Conservation (phyloP, 2,888 invertebrate genomes). For the Conomelus anceps region DNA sequence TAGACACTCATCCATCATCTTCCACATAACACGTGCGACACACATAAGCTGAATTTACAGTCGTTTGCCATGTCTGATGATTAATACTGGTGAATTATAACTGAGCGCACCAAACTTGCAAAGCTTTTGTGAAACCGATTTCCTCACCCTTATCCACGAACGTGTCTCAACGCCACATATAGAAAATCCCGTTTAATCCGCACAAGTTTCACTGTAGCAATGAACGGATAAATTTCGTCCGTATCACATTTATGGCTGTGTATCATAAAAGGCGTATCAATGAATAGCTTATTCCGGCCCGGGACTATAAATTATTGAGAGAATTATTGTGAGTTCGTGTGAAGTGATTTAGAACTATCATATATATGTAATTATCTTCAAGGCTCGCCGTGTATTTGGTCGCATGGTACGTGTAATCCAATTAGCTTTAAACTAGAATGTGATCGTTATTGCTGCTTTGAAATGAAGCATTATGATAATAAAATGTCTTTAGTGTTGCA, state of each 20-base stretch:
- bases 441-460: background rate
- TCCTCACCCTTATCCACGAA: background rate
- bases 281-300: background rate
- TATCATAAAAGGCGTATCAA: background rate
- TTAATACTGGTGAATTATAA: background rate
- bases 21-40: no score
- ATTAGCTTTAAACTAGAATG: background rate
- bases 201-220: background rate
- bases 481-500: background rate
- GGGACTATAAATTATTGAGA: background rate
- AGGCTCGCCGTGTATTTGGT: background rate
- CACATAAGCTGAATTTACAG: background rate
- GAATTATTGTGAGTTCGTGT: background rate
- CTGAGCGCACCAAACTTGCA: background rate
- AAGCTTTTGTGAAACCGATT: background rate
- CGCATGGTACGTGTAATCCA: background rate
- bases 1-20: background rate
- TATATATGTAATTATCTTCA: background rate
- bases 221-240: no score
- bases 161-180: background rate
- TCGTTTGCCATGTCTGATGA: background rate
- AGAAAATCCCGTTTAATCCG: background rate
- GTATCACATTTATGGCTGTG: background rate
- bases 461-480: background rate
- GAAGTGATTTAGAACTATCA: background rate